Percentiles rank a stretch among this genome's conserved stretches.
These are phyloP conservation scores for Drosophila mulleri DNA, from an alignment of 2,888 invertebrate species.

Conservation along the genomic window DNA sequence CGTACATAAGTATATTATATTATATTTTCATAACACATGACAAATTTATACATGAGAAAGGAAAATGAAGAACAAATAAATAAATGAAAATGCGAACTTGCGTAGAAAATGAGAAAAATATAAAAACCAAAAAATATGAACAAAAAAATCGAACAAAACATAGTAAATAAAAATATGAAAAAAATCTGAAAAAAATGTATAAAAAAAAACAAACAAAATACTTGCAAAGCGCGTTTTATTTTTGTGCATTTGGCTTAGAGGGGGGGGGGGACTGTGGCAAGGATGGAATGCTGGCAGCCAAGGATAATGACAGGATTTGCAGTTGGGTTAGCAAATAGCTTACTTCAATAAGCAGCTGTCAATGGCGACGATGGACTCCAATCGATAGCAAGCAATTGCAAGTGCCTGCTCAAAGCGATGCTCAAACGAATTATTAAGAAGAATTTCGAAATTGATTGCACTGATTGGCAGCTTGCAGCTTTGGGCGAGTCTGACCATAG, in stretches of 20 bases:
- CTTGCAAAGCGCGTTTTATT: constrained; percentile 65
- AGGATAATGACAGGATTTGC: constrained; percentile 48
- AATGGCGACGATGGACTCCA: constrained; percentile 47
- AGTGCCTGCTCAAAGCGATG: constrained; percentile 38
- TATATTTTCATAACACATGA: constrained; percentile 80
- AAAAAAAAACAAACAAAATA: constrained; percentile 35
- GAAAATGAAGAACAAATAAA: constrained; percentile 33
- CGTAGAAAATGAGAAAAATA: constrained; percentile 79
- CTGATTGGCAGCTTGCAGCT: neutral
- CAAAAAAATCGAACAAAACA: constrained; percentile 60
- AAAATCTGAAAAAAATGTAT: constrained; percentile 68
- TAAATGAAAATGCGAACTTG: constrained; percentile 64
- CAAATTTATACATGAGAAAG: constrained; percentile 76
- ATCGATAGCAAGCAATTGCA: constrained; percentile 54
- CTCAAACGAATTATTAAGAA: constrained; percentile 45
- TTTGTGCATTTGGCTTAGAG: constrained; percentile 14
- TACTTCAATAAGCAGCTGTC: constrained; percentile 64
- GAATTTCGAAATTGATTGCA: neutral
- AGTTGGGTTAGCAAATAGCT: constrained; percentile 58
- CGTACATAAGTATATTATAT: constrained; percentile 79
- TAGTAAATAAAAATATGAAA: constrained; percentile 75
- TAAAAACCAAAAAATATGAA: constrained; percentile 71
- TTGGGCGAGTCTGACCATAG: neutral
- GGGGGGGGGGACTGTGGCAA: neutral
- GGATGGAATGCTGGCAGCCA: constrained; percentile 1